Evolutionary conservation across 1,140 invertebrate species (phyloP).

Genomic region (Hyphantria cunea): DNA sequence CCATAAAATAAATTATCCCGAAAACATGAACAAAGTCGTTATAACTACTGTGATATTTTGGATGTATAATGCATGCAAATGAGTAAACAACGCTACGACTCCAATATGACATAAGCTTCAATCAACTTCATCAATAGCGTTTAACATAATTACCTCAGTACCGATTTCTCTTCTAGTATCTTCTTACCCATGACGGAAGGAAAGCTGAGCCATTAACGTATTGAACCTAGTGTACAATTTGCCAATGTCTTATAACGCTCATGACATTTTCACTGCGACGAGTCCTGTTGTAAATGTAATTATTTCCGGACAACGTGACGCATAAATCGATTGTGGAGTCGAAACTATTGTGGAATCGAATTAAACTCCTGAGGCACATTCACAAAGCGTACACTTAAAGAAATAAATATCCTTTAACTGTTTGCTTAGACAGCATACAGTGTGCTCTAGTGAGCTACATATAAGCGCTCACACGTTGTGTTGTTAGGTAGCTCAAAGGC

Average conservation of each 20-base stretch:
- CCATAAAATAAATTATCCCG: too few relatives aligned
- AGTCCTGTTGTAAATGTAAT: slow-evolving; percentile 35
- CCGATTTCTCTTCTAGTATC: slow-evolving; percentile 25
- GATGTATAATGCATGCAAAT: too few relatives aligned
- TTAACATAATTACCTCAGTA: slow-evolving; percentile 19
- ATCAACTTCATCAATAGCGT: background rate
- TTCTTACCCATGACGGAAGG: slow-evolving; percentile 44
- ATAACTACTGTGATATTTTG: too few relatives aligned
- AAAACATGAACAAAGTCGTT: too few relatives aligned
- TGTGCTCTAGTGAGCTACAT: too few relatives aligned
- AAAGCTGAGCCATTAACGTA: slow-evolving; percentile 40
- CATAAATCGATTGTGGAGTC: slow-evolving; percentile 53
- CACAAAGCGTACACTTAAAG: too few relatives aligned
- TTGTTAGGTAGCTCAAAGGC: too few relatives aligned
- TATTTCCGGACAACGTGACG: slow-evolving; percentile 50
- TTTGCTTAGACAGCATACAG: background rate
- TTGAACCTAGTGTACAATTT: slow-evolving; percentile 42
- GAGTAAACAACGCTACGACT: too few relatives aligned
- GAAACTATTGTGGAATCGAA: too few relatives aligned
- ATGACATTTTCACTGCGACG: slow-evolving; percentile 43
- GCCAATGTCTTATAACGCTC: slow-evolving; percentile 27
- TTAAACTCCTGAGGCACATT: too few relatives aligned
- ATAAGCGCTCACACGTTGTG: too few relatives aligned
- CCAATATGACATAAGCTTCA: too few relatives aligned
- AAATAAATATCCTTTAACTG: background rate